Base-by-base conservation (phyloP, 2,113 vertebrate genomes). In the Melanostigma gelatinosum region DNA sequence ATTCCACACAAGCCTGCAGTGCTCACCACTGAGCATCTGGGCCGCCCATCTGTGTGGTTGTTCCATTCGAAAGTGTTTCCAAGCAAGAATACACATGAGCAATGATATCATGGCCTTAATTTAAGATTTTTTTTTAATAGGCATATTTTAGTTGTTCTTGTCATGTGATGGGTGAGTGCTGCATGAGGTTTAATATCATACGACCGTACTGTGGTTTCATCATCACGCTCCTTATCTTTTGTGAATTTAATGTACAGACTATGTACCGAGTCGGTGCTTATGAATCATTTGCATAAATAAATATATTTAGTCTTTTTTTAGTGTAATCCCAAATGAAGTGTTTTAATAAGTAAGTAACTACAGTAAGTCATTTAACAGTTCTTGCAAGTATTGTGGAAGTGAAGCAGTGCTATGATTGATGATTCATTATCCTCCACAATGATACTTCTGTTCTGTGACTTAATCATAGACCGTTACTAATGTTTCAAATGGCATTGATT, bases 21-120 rank as follows among this genome's bases (percentile, higher is more conserved):
- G 66, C 63, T 72, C 36, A 50, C 65, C 10, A 22, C 73, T 38
- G 55, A 83, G 65, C 84, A 83, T 82, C 80, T 83, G 77, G 76
- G 36, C 80, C 34, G n/a, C 44, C 77, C 80, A 81, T 75, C 80
- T 82, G 80, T 72, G 52, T 46, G 8, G 10, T 75, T 63, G 32
- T 64, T 42, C 44, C 29, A 54, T 76, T 44, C 55, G 6, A 76
- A 72, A 68, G 27, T 40, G n/a, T 72, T 76, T 76, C 34, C 52
- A 76, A 72, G 38, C 46, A 75, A 72, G 20, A 79, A 60, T 16
- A 55, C n/a, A 76, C 48, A 76, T 65, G 34, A 73, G 57, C 67
- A 32, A 34, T 50, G 40, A 80, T 3, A 55, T 54, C 44, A 42
- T 69, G 38, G 13, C 50, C 48, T 57, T 48, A 54, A 69, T 79